Percentiles rank a stretch among this genome's conserved stretches.
phyloP scores from a whole-genome alignment of 2,113 vertebrate genomes.

The Scomber scombrus region DNA sequence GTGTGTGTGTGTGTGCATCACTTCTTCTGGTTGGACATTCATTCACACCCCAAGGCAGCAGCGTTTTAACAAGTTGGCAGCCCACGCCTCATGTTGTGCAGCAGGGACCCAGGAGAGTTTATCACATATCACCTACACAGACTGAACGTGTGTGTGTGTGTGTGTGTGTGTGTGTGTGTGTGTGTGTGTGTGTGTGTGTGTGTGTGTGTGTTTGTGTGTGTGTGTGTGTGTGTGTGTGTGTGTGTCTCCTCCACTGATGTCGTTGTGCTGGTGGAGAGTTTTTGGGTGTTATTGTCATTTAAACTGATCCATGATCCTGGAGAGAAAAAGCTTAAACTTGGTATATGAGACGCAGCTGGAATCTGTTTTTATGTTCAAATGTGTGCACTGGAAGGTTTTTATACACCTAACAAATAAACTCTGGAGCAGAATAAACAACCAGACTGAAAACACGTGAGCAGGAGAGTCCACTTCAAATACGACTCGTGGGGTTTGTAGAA shows the following conservation, averaged over 20 bases:
- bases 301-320: neutral
- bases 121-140: constrained; percentile 44
- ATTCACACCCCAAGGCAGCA: constrained; percentile 58
- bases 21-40: constrained; percentile 36
- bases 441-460: too few species aligned
- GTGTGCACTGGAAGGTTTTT: neutral
- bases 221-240: neutral
- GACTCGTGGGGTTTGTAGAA: too few species aligned
- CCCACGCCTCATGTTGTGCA: constrained; percentile 46
- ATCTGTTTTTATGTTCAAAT: neutral
- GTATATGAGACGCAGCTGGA: neutral
- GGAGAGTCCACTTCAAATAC: too few species aligned
- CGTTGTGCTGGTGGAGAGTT: constrained; percentile 12
- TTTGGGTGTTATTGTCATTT: neutral
- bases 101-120: constrained; percentile 24
- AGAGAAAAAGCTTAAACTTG: neutral
- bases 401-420: too few species aligned
- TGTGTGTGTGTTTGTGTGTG: neutral
- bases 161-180: too few species aligned
- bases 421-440: too few species aligned
- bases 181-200: too few species aligned
- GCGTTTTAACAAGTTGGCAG: constrained; percentile 31
- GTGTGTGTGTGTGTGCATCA: neutral
- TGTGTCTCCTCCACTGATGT: constrained; percentile 33
- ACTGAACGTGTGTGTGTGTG: constrained; percentile 22